A percentile compares a stretch with the other conserved stretches of the same genome.
Evolutionary conservation across 2,113 vertebrate species (phyloP).

Genomic region (Syngnathus typhle): DNA sequence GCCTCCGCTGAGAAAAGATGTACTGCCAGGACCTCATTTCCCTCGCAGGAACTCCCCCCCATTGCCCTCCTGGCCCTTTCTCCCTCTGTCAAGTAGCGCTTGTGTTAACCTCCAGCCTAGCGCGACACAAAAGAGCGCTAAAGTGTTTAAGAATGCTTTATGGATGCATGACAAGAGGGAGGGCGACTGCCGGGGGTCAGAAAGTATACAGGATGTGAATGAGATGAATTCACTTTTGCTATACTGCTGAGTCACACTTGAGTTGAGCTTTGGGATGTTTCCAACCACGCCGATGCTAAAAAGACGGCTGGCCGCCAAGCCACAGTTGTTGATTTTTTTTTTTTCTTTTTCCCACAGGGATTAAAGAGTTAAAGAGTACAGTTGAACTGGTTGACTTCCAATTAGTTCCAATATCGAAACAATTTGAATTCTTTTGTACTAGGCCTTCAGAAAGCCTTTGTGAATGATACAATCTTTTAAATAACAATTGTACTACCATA

Average conservation of each 20-base stretch:
- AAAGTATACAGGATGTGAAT: conserved; percentile 57
- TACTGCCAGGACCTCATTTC: conserved; percentile 65
- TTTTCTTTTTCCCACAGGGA: neutral
- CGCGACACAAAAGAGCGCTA: conserved; percentile 60
- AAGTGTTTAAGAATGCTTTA: conserved; percentile 68
- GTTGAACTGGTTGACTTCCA: conserved; percentile 4
- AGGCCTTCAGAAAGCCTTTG: neutral
- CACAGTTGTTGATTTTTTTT: neutral
- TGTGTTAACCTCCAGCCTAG: conserved; percentile 64
- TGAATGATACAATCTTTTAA: neutral
- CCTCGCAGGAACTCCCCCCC: conserved; percentile 22
- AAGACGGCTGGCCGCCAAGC: neutral
- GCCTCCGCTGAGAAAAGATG: conserved; percentile 68
- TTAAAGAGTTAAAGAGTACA: neutral
- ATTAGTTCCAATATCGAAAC: neutral
- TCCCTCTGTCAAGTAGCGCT: conserved; percentile 58
- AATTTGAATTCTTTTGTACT: neutral
- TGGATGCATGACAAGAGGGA: conserved; percentile 56
- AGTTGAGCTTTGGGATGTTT: conserved; percentile 35
- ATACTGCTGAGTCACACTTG: conserved; percentile 48
- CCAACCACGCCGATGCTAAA: neutral
- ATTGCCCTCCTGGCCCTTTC: conserved; percentile 3
- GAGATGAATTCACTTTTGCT: conserved; percentile 52
- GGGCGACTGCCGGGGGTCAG: conserved; percentile 54
- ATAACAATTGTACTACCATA: neutral